Conservation (phyloP, 2,888 invertebrate species). For the Pseudococcus viburni region DNA sequence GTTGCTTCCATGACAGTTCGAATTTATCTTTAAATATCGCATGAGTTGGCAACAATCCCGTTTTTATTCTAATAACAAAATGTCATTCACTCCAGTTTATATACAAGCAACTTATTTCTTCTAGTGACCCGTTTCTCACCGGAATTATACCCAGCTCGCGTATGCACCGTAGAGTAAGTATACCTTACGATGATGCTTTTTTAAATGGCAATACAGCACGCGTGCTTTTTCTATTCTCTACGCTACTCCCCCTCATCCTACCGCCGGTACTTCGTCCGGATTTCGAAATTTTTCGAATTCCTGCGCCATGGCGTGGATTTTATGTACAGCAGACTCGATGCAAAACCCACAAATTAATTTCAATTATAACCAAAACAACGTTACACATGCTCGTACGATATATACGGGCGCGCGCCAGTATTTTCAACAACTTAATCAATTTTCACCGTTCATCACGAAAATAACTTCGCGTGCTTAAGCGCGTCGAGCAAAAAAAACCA, state of each 20-base stretch:
- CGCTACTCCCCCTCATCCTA: background rate
- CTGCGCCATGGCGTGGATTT: background rate
- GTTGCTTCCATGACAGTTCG: conserved; percentile 58
- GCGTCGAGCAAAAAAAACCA: conserved; percentile 4
- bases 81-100: conserved; percentile 56
- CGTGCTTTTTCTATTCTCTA: background rate
- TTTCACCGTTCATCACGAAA: conserved; percentile 37
- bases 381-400: background rate
- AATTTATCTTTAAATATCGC: conserved; percentile 58
- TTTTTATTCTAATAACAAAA: conserved; percentile 59
- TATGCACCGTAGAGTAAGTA: background rate
- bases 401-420: conserved; percentile 18
- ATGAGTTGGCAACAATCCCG: conserved; percentile 62
- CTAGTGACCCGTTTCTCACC: conserved; percentile 57
- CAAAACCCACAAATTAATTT: conserved; percentile 30
- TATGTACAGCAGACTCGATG: background rate
- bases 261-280: background rate
- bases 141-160: conserved; percentile 10
- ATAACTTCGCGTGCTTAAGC: conserved; percentile 47
- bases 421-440: conserved; percentile 49
- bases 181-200: conserved; percentile 37
- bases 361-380: conserved; percentile 37
- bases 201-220: conserved; percentile 34
- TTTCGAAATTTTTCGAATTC: conserved; percentile 22
- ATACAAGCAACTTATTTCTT: conserved; percentile 42